Evolutionary conservation across 2,113 vertebrate species (phyloP).

Genomic region (Gallinago jamesoni): DNA sequence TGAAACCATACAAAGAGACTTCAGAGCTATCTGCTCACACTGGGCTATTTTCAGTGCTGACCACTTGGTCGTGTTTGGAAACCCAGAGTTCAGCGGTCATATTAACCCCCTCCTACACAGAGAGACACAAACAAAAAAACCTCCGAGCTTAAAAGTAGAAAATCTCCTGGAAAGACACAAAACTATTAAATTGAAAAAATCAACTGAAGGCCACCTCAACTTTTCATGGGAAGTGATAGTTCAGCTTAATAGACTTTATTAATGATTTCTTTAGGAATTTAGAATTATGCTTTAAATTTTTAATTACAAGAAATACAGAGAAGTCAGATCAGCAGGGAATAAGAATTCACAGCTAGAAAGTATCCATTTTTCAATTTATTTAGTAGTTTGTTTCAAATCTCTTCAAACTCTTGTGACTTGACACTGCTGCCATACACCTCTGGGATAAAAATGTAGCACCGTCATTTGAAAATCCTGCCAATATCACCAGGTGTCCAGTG

Average conservation of each 20-base stretch:
- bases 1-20: background rate
- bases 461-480: background rate
- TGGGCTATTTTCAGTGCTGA: background rate
- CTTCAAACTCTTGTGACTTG: background rate
- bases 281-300: slow-evolving; percentile 22
- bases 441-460: background rate
- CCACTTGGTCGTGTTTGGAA: background rate
- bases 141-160: background rate
- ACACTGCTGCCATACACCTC: background rate
- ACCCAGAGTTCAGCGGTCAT: background rate
- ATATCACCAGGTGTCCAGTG: background rate
- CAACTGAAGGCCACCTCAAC: background rate
- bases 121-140: background rate
- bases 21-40: background rate
- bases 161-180: background rate
- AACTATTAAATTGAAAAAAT: background rate
- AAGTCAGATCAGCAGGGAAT: background rate
- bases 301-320: slow-evolving; percentile 24
- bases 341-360: background rate
- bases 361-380: background rate
- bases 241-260: slow-evolving; percentile 5
- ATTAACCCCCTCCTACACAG: background rate
- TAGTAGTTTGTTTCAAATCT: background rate
- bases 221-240: background rate
- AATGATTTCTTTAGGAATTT: background rate